Conservation (phyloP, 1,140 invertebrate genomes). For the Lepidurus couesii region DNA sequence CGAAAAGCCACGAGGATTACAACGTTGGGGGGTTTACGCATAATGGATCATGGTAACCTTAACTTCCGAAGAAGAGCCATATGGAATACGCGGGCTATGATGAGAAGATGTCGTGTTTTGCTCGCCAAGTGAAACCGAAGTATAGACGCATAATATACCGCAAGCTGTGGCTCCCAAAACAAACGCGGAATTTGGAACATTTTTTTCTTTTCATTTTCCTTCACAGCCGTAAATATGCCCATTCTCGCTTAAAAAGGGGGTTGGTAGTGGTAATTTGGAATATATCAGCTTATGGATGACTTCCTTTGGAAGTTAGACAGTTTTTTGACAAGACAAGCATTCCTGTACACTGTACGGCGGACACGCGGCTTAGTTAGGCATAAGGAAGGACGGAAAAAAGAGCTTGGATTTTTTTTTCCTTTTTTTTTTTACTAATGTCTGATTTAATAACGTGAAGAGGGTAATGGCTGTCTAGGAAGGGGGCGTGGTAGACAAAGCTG, state of each 20-base stretch:
- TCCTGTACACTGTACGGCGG: neutral
- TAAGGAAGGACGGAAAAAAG: neutral
- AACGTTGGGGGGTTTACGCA: constrained; percentile 5
- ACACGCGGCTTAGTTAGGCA: neutral
- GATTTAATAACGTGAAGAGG: constrained; percentile 1
- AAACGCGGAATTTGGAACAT: neutral
- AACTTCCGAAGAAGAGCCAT: constrained; percentile 4
- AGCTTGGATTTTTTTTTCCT: neutral
- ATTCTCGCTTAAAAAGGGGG: neutral
- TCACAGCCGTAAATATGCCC: neutral
- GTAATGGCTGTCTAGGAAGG: constrained; percentile 1
- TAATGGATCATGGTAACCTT: constrained; percentile 5
- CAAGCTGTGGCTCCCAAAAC: neutral
- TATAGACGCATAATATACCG: neutral
- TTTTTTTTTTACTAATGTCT: constrained; percentile 10
- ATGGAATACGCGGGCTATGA: constrained; percentile 12
- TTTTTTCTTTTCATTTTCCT: no score
- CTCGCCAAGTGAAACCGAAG: neutral
- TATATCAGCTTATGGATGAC: constrained; percentile 10
- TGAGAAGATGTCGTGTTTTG: neutral
- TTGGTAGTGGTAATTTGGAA: neutral
- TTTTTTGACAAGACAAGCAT: neutral
- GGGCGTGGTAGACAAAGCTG: neutral
- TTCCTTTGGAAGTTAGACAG: neutral
- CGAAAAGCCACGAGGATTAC: neutral